Base-by-base conservation (phyloP, 2,797 vertebrate species). In the Pogonophryne albipinna region DNA sequence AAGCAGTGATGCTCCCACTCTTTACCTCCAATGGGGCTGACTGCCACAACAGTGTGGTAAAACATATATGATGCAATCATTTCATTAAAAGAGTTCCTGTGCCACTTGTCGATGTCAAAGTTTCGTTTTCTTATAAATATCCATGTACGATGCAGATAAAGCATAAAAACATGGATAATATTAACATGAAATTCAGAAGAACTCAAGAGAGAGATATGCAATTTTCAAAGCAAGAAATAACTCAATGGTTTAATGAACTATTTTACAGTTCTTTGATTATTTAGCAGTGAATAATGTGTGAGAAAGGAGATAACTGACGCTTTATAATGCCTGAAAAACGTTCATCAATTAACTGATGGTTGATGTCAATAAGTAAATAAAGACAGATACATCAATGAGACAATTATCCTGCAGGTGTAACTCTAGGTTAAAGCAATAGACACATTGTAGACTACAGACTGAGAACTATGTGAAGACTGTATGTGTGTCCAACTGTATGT, bases 1-100 rank as follows among this genome's bases (percentile, higher is more conserved):
- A 59, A 81, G 78, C 78, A 66, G 57, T 4, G 67, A 67, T 72
- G 42, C 76, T 50, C 61, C 8, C 23, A 83, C 87, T 90, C 86
- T 76, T 87, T 86, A 78, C 67, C 66, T 59, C 57, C 59, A 51
- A 82, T 38, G 19, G 59, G 11, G 63, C 62, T 50, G 13, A 50
- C 53, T 52, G 49, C 38, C 47, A 20, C 14, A 34, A 64, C 66
- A 76, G 63, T 12, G 53, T 12, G 53, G 23, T 47, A 51, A 74
- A 57, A 49, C 46, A 55, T 64, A 17, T 16, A 6, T 59, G 46
- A 62, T 19, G 49, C 16, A 58, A 53, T 50, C 13, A 23, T 23
- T 7, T 57, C 20, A 63, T 66, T 38, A 17, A n/a, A 55, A 51
- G 6, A 7, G 13, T 38, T 51, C 52, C 15, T 72, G 45, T 61